Evolutionary conservation across 2,888 invertebrate genomes (phyloP).

Genomic region (Drosophila histrio): DNA sequence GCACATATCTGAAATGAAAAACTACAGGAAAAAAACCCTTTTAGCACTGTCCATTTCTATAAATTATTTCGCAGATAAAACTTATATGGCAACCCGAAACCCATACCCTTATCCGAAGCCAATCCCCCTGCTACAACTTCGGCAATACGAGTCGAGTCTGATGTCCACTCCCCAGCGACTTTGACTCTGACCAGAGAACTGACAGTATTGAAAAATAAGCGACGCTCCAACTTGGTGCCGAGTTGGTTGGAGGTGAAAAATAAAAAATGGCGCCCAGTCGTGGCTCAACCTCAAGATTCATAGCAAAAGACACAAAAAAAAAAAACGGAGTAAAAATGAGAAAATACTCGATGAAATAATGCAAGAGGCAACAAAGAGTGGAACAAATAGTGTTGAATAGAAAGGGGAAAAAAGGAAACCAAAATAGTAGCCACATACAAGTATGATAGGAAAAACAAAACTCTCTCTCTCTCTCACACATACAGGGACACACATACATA

Average conservation of each 20-base stretch:
- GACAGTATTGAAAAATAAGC: constrained; percentile 63
- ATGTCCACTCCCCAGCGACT: constrained; percentile 22
- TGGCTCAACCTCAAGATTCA: constrained; percentile 70
- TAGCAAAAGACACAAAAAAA: constrained; percentile 54
- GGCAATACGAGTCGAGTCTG: constrained; percentile 25
- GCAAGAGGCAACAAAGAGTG: constrained; percentile 35
- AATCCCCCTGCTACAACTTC: background rate
- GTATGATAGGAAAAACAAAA: constrained; percentile 28
- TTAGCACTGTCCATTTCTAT: constrained; percentile 48
- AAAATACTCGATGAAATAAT: constrained; percentile 57
- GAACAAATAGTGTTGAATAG: constrained; percentile 18
- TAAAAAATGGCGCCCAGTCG: constrained; percentile 64
- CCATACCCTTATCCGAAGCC: background rate
- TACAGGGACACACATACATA: background rate
- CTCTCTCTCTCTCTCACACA: background rate
- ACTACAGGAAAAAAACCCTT: constrained; percentile 29
- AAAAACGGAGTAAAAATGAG: constrained; percentile 9
- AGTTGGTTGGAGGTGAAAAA: constrained; percentile 37
- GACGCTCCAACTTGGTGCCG: constrained; percentile 5
- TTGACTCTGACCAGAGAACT: constrained; percentile 29
- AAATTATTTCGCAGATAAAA: constrained; percentile 62
- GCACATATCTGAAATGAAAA: constrained; percentile 16
- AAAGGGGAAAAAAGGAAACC: constrained; percentile 1
- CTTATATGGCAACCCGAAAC: constrained; percentile 35
- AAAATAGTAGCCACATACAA: constrained; percentile 32